Base-by-base conservation (phyloP, 2,797 vertebrate species). In the Rousettus madagascariensis region DNA sequence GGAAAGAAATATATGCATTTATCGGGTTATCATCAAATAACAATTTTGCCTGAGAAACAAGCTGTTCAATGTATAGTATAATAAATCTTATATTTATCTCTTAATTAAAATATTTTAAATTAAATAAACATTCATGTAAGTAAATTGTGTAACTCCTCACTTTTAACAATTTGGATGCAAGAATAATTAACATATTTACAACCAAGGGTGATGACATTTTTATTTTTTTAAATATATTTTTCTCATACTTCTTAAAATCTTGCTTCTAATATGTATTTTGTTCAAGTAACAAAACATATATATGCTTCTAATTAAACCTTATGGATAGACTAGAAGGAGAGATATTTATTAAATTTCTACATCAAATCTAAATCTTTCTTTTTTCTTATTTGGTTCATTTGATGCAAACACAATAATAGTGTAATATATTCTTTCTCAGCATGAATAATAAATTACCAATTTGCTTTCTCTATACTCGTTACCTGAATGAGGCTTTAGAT, bases 361-460 rank as follows among this genome's bases (percentile, higher is more conserved):
- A 24, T 92, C 51, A 95, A 96, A 46, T 86, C 49, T 72, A 87
- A 95, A 95, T 49, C 13, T 93, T 91, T 33, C 89, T 74, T 94
- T 96, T 74, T 65, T 94, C 74, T 88, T 93, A 89, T 78, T 94
- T 94, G 84, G 72, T 80, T 96, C 57, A 91, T 82, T 82, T 92
- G 59, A 87, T 92, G 20, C 53, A 87, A 95, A 51, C 19, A 96
- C 26, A 96, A 77, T 57, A 97, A 95, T 57, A 95, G 63, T 91
- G 43, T 92, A 71, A 96, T 85, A 96, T 8, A 96, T 46, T 95
- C 46, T 82, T 95, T 97, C 80, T 94, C 43, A 93, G 94, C 86
- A 85, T n/a, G 93, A 97, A 61, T n/a, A 87, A 97, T 90, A 93
- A 97, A 95, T 86, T 92, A 82, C 19, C 51, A 87, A 86, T 91